Base-by-base conservation (phyloP, 2,797 vertebrate species). In the Cuculus canorus region DNA sequence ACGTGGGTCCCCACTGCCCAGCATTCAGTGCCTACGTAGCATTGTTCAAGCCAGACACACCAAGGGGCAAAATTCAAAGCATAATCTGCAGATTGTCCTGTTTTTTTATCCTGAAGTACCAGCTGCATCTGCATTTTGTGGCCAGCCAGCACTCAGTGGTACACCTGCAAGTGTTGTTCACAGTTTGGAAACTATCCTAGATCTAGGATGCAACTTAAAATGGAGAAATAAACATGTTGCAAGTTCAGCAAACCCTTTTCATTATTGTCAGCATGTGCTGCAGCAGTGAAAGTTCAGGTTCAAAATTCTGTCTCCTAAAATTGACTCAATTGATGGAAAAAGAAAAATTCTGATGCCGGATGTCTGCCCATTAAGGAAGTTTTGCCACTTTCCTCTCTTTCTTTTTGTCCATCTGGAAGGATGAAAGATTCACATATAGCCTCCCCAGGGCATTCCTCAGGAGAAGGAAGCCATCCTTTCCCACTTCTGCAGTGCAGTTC, bases 141-240 rank as follows among this genome's bases (percentile, higher is more conserved):
- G 13, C 11, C 32, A 53, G 53, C 3, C 0, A 1, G 32, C 1
- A 0, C 14, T 30, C 1, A 1, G 39, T 19, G 11, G 11, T 21
- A 37, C 15, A 57, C 18, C 17, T 43, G 35, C 23, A 61, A 69
- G 10, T n/a, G 19, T 35, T 47, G 19, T 52, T 79, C 13, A 22
- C 27, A 41, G 17, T 10, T 35, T 33, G 63, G 22, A 84, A 77
- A 48, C 17, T 1, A 2, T 63, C 28, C 24, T 48, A 69, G 16
- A 24, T 15, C 10, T 63, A 39, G 30, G 41, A 18, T 30, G 13
- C 30, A 22, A 13, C 5, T 68, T 84, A 45, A 48, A 87, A 57
- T 54, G 21, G 43, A 71, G 77, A 93, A 92, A 73, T 48, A 73
- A 68, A 27, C 7, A 19, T 17, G 3, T 48, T 72, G 13, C 24